phyloP scores from a whole-genome alignment of 2,797 vertebrate genomes.

The Oceanodroma leucorhoa region DNA sequence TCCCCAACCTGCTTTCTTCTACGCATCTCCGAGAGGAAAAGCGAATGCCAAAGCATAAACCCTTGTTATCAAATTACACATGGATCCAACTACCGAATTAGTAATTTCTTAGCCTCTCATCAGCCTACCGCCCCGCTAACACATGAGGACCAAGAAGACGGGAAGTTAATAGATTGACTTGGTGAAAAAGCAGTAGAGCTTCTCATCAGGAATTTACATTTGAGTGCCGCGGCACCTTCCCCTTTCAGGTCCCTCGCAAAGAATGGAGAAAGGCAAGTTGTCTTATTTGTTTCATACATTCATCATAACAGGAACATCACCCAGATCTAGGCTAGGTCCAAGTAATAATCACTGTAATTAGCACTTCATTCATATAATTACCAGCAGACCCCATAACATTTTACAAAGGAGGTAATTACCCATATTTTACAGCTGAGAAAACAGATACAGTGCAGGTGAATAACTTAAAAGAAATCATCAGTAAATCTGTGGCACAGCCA shows the following conservation, averaged over 20 bases:
- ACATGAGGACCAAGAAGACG: rapidly evolving
- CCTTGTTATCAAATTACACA: rapidly evolving
- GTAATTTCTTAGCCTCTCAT: not conserved
- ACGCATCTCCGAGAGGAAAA: not conserved
- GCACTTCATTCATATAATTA: slow-evolving; percentile 55
- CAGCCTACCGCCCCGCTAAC: not conserved
- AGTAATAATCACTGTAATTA: slow-evolving; percentile 65
- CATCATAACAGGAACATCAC: slow-evolving; percentile 36
- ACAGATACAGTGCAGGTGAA: slow-evolving; percentile 61
- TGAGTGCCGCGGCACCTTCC: rapidly evolving
- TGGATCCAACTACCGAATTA: not conserved
- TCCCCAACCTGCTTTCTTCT: not conserved
- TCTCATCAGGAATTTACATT: not conserved
- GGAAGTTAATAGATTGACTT: not conserved
- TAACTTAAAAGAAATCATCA: slow-evolving; percentile 58
- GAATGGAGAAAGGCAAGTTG: not conserved
- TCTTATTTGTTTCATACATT: not conserved
- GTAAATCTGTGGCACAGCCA: slow-evolving; percentile 37
- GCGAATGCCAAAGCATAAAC: not conserved
- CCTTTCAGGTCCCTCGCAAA: not conserved
- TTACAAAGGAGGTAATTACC: slow-evolving; percentile 65
- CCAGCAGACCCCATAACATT: slow-evolving; percentile 63
- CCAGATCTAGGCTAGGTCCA: slow-evolving; percentile 52
- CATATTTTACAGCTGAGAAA: slow-evolving; percentile 62
- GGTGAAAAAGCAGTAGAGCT: not conserved